Conservation (phyloP, 2,797 vertebrate genomes). For the Pelobates cultripes region DNA sequence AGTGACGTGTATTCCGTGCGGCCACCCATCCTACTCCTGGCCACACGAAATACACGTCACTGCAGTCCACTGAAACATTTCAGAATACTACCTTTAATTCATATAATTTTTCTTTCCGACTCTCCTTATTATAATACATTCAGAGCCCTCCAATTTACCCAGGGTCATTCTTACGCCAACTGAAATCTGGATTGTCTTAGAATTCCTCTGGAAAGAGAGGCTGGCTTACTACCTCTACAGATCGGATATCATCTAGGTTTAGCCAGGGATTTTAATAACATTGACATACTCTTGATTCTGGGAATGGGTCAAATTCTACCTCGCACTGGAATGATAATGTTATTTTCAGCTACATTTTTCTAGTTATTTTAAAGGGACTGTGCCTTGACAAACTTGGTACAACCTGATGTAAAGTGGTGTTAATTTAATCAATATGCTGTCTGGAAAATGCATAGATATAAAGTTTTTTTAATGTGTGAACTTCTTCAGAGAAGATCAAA, state of each 20-base stretch:
- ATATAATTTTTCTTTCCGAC: neutral
- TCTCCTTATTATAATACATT: neutral
- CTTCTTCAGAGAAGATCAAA: too few species aligned
- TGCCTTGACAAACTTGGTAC: too few species aligned
- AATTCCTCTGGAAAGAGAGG: neutral
- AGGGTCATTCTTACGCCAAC: neutral
- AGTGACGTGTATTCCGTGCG: too few species aligned
- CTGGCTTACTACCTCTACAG: conserved; percentile 2
- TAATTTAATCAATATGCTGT: too few species aligned
- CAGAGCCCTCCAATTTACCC: neutral
- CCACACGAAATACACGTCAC: too few species aligned
- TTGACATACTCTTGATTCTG: conserved; percentile 10
- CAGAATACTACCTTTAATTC: too few species aligned
- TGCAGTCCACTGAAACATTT: too few species aligned
- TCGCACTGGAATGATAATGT: neutral
- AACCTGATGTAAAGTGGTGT: too few species aligned
- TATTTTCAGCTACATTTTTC: neutral
- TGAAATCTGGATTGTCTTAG: conserved; percentile 7
- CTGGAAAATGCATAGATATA: too few species aligned
- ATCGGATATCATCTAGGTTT: conserved; percentile 35
- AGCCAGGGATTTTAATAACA: neutral
- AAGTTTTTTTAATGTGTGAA: too few species aligned
- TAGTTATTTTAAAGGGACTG: too few species aligned
- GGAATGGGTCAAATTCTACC: conserved; percentile 8
- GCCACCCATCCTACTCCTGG: too few species aligned